phyloP scores from a whole-genome alignment of 2,797 vertebrate genomes.

The Epinephelus malabaricus region DNA sequence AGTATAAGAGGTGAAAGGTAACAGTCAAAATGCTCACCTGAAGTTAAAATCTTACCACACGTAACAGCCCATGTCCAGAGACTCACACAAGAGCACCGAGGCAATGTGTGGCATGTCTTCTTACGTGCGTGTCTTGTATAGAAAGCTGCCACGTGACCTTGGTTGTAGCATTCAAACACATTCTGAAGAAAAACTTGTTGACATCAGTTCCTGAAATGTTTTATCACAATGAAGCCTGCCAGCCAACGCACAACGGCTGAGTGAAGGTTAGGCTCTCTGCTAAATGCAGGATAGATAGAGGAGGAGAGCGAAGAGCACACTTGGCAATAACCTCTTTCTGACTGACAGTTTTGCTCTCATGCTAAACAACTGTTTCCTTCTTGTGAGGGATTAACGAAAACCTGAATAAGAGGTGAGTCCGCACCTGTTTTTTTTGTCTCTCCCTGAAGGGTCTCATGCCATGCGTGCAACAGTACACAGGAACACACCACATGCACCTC shows the following conservation, averaged over 20 bases:
- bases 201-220: conserved; percentile 24
- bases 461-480: background rate
- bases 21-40: conserved; percentile 25
- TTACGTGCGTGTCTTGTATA: background rate
- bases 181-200: conserved; percentile 22
- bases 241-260: background rate
- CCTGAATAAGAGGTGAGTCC: background rate
- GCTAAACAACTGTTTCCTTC: conserved; percentile 8
- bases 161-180: conserved; percentile 9
- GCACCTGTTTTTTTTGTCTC: background rate
- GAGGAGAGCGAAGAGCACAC: background rate
- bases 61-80: background rate
- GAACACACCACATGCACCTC: background rate
- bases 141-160: background rate
- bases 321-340: conserved; percentile 15
- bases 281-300: background rate
- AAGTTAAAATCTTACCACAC: conserved; percentile 1
- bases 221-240: conserved; percentile 9
- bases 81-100: background rate
- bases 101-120: background rate
- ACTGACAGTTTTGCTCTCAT: conserved; percentile 32
- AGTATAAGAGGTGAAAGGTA: background rate
- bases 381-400: conserved; percentile 8
- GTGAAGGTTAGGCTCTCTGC: conserved; percentile 22
- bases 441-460: background rate